phyloP scores from a whole-genome alignment of 2,113 vertebrate species.

The Pelobates fuscus region DNA sequence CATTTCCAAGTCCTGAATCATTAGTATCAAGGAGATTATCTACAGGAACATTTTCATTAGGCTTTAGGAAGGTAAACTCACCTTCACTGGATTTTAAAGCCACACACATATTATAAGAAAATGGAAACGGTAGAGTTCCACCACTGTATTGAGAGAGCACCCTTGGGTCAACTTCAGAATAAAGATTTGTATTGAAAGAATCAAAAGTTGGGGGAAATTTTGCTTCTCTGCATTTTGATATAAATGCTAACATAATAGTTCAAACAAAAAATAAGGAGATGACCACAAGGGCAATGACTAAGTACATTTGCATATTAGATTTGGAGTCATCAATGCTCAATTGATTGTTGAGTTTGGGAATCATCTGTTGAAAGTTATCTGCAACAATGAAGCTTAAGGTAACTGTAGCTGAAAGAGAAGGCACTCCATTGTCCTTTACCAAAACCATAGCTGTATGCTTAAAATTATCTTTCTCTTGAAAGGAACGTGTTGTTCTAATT shows the following conservation, averaged over 20 bases:
- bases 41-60: not conserved
- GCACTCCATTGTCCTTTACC: constrained; percentile 57
- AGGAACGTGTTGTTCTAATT: constrained; percentile 66
- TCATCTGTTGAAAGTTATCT: constrained; percentile 43
- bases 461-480: constrained; percentile 53
- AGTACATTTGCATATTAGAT: constrained; percentile 52
- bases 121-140: constrained; percentile 52
- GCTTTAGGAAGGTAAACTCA: constrained; percentile 35
- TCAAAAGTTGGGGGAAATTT: constrained; percentile 3
- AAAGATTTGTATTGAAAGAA: constrained; percentile 2
- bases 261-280: constrained; percentile 10
- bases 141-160: constrained; percentile 7
- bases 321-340: not conserved
- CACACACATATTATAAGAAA: constrained; percentile 58
- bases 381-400: constrained; percentile 43
- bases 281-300: constrained; percentile 15
- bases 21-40: not conserved
- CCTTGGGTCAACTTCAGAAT: constrained; percentile 28
- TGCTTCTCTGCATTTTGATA: constrained; percentile 11
- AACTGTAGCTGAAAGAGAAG: too few relatives aligned
- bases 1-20: too few relatives aligned
- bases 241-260: not conserved
- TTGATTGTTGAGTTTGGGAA: constrained; percentile 50
- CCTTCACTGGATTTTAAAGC: constrained; percentile 47
- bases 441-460: constrained; percentile 52